phyloP scores from a whole-genome alignment of 2,113 vertebrate species.

The Gymnarchus niloticus region DNA sequence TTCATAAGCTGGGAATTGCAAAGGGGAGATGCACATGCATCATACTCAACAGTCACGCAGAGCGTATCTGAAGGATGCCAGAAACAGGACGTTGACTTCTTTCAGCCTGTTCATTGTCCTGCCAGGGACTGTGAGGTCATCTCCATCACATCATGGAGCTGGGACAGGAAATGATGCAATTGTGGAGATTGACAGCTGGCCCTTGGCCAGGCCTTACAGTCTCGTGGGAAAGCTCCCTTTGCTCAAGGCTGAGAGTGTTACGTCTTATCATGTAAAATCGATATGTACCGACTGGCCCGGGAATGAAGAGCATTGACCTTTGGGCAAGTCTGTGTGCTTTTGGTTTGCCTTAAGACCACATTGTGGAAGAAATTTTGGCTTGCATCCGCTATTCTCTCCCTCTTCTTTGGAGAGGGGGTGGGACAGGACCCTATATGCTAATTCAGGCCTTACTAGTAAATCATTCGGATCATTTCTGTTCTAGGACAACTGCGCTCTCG shows the following conservation, averaged over 20 bases:
- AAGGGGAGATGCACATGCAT: neutral
- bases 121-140: slow-evolving; percentile 50
- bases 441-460: slow-evolving; percentile 5
- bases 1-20: neutral
- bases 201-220: neutral
- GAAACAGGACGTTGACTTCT: slow-evolving; percentile 35
- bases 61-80: neutral
- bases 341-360: neutral
- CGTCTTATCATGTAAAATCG: neutral
- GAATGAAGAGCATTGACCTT: slow-evolving; percentile 1
- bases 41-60: neutral
- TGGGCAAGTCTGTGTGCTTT: neutral
- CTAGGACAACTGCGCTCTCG: neutral
- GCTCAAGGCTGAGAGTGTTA: neutral
- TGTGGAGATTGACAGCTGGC: slow-evolving; percentile 24
- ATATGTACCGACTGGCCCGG: neutral
- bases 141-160: slow-evolving; percentile 46
- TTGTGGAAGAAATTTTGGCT: neutral
- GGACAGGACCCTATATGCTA: neutral
- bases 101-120: slow-evolving; percentile 53
- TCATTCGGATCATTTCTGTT: neutral
- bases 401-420: neutral
- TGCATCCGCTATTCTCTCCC: neutral
- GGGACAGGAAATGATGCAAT: slow-evolving; percentile 43
- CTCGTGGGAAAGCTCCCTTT: slow-evolving; percentile 21